These are phyloP conservation scores for Nixonia krombeini DNA, from an alignment of 1,140 invertebrate genomes.

Conservation along the genomic window DNA sequence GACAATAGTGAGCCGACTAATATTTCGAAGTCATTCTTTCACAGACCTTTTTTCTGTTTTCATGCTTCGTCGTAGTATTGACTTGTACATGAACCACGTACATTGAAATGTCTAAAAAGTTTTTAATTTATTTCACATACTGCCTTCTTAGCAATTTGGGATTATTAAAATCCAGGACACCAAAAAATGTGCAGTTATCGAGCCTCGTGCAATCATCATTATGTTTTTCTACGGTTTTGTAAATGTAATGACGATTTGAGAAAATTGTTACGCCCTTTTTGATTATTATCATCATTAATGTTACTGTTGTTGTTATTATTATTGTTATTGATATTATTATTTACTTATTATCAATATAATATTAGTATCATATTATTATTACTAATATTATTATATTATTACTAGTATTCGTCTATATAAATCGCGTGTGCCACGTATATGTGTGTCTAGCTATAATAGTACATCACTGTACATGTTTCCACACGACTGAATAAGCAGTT, in stretches of 20 bases:
- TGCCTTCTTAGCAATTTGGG: not conserved
- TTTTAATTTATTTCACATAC: too few species aligned
- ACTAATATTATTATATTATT: not conserved
- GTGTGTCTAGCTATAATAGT: not conserved
- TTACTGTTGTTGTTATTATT: not conserved
- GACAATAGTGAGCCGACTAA: too few species aligned
- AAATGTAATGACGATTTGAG: constrained; percentile 2
- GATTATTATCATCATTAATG: too few species aligned
- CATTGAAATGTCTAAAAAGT: too few species aligned
- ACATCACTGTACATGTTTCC: constrained; percentile 3
- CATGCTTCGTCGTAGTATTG: too few species aligned
- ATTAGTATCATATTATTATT: too few species aligned
- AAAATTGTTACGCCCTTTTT: constrained; percentile 1
- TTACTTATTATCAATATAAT: not conserved
- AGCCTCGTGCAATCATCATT: not conserved
- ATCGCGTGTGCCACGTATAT: not conserved
- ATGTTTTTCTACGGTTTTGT: not conserved
- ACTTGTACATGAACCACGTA: too few species aligned
- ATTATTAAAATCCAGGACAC: not conserved
- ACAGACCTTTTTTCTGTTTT: too few species aligned
- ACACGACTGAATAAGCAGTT: constrained; percentile 2
- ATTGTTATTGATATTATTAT: constrained; percentile 1
- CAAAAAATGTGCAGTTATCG: not conserved
- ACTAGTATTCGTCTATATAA: constrained; percentile 3
- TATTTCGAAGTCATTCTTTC: too few species aligned